Percentiles rank a stretch among this genome's conserved stretches.
These are phyloP conservation scores for Drosophila quadrilineata DNA, from an alignment of 1,140 invertebrate genomes.

Conservation along the genomic window DNA sequence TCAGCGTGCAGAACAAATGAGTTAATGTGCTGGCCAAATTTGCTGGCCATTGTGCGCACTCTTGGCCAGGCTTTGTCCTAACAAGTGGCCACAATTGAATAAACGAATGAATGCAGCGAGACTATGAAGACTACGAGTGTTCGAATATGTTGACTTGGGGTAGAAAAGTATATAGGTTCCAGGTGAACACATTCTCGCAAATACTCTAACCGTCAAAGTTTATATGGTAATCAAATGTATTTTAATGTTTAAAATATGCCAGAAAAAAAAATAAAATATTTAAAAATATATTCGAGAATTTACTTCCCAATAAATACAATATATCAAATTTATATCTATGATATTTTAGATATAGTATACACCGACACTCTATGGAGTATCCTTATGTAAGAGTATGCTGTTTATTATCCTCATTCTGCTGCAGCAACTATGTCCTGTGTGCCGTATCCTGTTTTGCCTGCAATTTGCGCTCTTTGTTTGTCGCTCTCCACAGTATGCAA, in stretches of 20 bases:
- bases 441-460: slow-evolving; percentile 17
- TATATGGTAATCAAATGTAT: too few species aligned
- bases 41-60: slow-evolving; percentile 55
- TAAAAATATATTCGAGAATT: too few species aligned
- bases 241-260: too few species aligned
- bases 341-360: too few species aligned
- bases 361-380: too few species aligned
- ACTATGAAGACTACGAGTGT: not conserved
- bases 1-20: slow-evolving; percentile 68
- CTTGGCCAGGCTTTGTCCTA: slow-evolving; percentile 58
- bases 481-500: slow-evolving; percentile 60
- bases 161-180: slow-evolving; percentile 7
- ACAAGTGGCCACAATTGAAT: slow-evolving; percentile 77
- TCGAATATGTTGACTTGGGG: slow-evolving; percentile 3
- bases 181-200: slow-evolving; percentile 52
- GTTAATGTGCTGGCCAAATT: slow-evolving; percentile 66
- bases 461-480: slow-evolving; percentile 68
- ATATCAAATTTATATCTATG: too few species aligned
- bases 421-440: not conserved
- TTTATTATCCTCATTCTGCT: slow-evolving; percentile 25
- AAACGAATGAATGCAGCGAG: slow-evolving; percentile 69
- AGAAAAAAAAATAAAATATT: too few species aligned
- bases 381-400: too few species aligned
- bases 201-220: slow-evolving; percentile 3
- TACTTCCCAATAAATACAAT: too few species aligned